Conservation (phyloP, 2,888 invertebrate genomes). For the Ypsolopha sequella region DNA sequence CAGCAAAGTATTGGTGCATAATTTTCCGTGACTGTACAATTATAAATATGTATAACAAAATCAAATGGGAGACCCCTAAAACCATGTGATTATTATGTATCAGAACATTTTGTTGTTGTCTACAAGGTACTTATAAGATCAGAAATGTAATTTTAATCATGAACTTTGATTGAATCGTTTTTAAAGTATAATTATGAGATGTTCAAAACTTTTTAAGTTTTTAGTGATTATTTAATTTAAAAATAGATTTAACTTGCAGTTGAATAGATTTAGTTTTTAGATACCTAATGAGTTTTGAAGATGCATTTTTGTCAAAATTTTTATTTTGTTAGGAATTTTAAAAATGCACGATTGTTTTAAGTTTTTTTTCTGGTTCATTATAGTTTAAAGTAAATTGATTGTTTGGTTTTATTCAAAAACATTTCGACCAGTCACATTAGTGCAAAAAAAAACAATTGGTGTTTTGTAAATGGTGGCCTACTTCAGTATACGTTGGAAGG, state of each 20-base stretch:
- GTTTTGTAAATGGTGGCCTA: no score
- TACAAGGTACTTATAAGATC: conserved; percentile 22
- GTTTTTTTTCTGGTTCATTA: conserved; percentile 50
- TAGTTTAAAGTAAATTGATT: conserved; percentile 19
- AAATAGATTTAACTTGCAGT: conserved; percentile 13
- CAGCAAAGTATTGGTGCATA: conserved; percentile 49
- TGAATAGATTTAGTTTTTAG: conserved; percentile 18
- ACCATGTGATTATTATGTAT: conserved; percentile 37
- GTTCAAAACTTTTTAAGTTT: conserved; percentile 28
- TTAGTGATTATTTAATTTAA: conserved; percentile 32
- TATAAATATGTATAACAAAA: conserved; percentile 15
- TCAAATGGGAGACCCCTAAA: neutral
- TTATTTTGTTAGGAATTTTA: conserved; percentile 13
- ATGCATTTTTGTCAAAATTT: conserved; percentile 23
- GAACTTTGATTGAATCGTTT: conserved; percentile 58
- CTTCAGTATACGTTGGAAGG: no score
- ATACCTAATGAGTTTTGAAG: conserved; percentile 18
- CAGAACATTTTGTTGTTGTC: conserved; percentile 33
- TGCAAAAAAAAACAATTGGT: no score
- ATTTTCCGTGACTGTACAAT: conserved; percentile 11
- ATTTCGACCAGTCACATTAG: no score
- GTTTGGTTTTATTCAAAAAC: neutral
- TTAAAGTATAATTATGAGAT: conserved; percentile 58
- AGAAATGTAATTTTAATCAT: conserved; percentile 53
- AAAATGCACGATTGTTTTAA: conserved; percentile 35